Evolutionary conservation across 1,140 invertebrate genomes (phyloP).

Genomic region (Sitodiplosis mosellana): DNA sequence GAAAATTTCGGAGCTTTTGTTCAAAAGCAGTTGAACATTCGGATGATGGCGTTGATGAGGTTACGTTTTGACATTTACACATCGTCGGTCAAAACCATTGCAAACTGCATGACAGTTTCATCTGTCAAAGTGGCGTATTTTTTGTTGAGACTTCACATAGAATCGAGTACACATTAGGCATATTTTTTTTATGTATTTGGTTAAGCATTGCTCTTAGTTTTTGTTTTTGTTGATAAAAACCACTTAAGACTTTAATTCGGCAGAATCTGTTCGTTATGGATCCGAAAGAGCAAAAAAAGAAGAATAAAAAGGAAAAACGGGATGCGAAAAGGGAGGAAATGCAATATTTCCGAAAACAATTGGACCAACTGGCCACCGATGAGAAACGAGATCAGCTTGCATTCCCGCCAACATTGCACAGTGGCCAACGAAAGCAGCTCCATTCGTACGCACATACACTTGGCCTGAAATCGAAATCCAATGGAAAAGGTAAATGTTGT

Average conservation of each 20-base stretch:
- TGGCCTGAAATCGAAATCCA: neutral
- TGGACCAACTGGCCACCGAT: neutral
- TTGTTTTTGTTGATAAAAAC: neutral
- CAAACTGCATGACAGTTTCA: too few relatives aligned
- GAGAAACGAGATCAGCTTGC: neutral
- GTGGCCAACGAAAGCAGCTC: neutral
- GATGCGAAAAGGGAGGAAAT: neutral
- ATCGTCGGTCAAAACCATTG: too few relatives aligned
- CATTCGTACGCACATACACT: neutral
- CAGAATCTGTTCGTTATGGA: too few relatives aligned
- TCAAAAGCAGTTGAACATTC: too few relatives aligned
- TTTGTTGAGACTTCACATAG: too few relatives aligned
- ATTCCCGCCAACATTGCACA: neutral
- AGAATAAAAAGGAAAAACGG: neutral
- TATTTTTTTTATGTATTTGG: too few relatives aligned
- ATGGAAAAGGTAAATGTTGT: slow-evolving; percentile 1
- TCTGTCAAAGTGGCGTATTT: too few relatives aligned
- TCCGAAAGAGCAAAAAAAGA: neutral
- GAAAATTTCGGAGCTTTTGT: too few relatives aligned
- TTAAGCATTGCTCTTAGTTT: too few relatives aligned
- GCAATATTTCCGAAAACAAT: neutral
- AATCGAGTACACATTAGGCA: too few relatives aligned
- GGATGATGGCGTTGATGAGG: too few relatives aligned
- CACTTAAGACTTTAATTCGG: neutral
- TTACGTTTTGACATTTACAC: too few relatives aligned